Base-by-base conservation (phyloP, 2,113 vertebrate genomes). In the Catharus minimus region DNA sequence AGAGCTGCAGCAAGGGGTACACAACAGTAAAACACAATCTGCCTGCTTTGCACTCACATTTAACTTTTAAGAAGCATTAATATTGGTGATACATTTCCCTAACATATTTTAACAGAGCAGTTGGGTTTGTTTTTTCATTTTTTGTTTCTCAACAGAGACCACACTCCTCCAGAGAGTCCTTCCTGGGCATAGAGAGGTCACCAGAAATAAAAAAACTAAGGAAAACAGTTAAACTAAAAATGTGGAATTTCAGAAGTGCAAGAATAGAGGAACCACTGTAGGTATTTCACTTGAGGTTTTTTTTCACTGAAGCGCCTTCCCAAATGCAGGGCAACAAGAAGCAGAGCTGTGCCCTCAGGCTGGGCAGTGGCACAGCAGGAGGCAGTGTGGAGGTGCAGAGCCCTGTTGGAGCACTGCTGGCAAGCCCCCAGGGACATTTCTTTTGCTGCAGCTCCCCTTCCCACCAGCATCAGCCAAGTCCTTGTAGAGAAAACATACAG, bases 341-440 rank as follows among this genome's bases (percentile, higher is more conserved):
- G 68, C 27, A 53, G 38, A 6, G 55, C 67, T 78, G 21, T n/a
- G 61, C 30, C 8, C 61, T 64, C n/a, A 8, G 21, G 36, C 17
- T 0, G 0, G 77, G 73, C 66, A 50, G 32, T 1, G 5, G 33
- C 57, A 11, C 4, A 19, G 72, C 24, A 67, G 60, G 50, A 62
- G 15, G 82, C 41, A 43, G 32, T 1, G 7, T 10, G 28, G 72
- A 33, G n/a, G 27, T 11, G 44, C 77, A 78, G 68, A 83, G 73
- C 38, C 41, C 17, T 23, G 41, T 3, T 6, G 1, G 15, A 49
- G 62, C 60, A 27, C 44, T 33, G 68, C 73, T 47, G 60, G 36
- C 36, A 89, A 84, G 61, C 6, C 32, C 60, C 36, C 44, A 38
- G 0, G 0, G 41, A 73, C 30, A 33, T 5, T 62, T 17, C 46